Base-by-base conservation (phyloP, 2,888 invertebrate genomes). In the Dolichopus griseipennis region DNA sequence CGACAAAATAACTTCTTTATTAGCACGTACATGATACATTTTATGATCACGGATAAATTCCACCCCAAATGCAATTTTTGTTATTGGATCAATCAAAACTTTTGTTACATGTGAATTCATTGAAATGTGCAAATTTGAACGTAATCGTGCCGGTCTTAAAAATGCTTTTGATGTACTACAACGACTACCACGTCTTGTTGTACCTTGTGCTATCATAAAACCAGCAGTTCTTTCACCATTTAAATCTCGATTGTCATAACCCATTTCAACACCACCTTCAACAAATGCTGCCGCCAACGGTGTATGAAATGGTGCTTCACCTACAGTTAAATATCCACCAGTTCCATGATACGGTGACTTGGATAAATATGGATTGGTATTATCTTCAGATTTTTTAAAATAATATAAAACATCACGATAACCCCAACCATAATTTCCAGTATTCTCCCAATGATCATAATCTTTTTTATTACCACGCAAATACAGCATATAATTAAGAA, bases 401-500 rank as follows among this genome's bases (percentile, higher is more conserved):
- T 93, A 94, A 74, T 90, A 86, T 10, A 94, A 81, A 0, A 89
- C 90, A 71, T 92, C 90, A 67, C 88, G 85, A 73, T 88, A 90
- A 6, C 91, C 88, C 97, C 97, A 97, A 1, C 95, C 95, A 1
- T 88, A 86, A 77, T 94, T 94, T 0, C 95, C 97, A 69, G 88
- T 79, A 0, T 87, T 83, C 76, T 95, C 94, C 97, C 97, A 97
- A 0, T 83, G 83, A 77, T 97, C 93, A 79, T 95, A 97, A 78
- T 97, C 97, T 72, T 86, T 88, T 73, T 87, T 90, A 78, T 96
- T 95, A 0, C 96, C 97, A 68, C 95, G 84, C 5, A 95, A 82
- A 76, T 96, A 96, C 0, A 95, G 82, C 95, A 96, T 95, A 79
- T 93, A 93, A 80, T 96, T 96, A 0, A 95, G 83, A 0, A 94